Conservation (phyloP, 2,797 vertebrate genomes). For the Myiothlypis chrysogaster region DNA sequence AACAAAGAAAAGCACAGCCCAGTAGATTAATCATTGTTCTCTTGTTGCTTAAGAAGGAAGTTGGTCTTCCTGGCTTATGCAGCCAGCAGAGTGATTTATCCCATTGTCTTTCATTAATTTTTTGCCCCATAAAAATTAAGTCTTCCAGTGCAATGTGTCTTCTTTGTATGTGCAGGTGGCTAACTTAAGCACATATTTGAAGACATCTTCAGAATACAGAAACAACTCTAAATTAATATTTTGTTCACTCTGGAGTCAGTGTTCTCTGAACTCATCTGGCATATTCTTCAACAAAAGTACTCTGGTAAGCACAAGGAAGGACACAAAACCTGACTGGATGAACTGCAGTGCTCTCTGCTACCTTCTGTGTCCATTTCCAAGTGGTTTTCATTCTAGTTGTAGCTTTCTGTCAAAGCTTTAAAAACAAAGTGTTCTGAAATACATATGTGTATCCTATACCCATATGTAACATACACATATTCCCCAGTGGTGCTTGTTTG, state of each 20-base stretch:
- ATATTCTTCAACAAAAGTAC: not conserved
- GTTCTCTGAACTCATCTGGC: not conserved
- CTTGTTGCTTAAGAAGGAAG: not conserved
- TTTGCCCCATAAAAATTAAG: not conserved
- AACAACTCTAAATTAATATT: not conserved
- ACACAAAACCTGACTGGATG: not conserved
- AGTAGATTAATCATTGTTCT: not conserved
- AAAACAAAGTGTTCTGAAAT: not conserved
- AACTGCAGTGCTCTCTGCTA: not conserved
- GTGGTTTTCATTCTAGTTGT: not conserved
- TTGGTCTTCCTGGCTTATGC: not conserved
- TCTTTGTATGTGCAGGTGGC: not conserved
- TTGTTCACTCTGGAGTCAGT: not conserved
- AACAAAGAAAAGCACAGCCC: not conserved
- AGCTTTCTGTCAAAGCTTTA: not conserved
- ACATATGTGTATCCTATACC: accelerated
- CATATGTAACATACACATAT: accelerated
- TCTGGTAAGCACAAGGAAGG: not conserved
- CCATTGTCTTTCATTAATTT: not conserved
- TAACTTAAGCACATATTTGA: not conserved
- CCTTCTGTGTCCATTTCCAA: not conserved
- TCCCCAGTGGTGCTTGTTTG: not conserved
- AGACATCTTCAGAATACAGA: accelerated
- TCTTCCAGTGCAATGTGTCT: not conserved
- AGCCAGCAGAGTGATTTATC: not conserved